These are phyloP conservation scores for Platycheirus albimanus DNA, from an alignment of 2,888 invertebrate species.

Conservation along the genomic window DNA sequence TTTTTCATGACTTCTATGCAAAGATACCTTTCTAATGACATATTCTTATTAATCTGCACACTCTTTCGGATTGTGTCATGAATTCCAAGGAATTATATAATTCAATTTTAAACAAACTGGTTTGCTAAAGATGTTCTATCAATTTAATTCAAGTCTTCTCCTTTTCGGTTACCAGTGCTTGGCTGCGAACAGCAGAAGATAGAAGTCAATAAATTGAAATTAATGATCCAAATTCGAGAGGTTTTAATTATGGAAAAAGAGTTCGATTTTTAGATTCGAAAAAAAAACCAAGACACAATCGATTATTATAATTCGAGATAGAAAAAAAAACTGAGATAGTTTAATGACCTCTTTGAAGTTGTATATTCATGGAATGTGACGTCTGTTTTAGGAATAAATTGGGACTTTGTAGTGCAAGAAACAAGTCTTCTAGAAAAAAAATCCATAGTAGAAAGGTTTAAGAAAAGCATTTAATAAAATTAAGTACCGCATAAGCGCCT, in stretches of 20 bases:
- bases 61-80: not conserved
- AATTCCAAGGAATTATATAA: not conserved
- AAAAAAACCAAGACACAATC: not conserved
- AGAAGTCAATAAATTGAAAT: slow-evolving; percentile 7
- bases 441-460: too few relatives aligned
- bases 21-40: too few relatives aligned
- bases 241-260: slow-evolving; percentile 22
- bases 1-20: too few relatives aligned
- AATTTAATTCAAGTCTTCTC: not conserved
- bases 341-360: not conserved
- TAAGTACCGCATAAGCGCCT: too few relatives aligned
- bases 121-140: not conserved
- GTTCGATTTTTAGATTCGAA: slow-evolving; percentile 1
- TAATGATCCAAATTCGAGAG: slow-evolving; percentile 23
- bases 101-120: not conserved
- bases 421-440: too few relatives aligned
- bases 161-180: too few relatives aligned
- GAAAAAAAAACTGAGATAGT: not conserved
- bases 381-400: too few relatives aligned
- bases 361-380: not conserved
- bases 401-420: too few relatives aligned
- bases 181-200: too few relatives aligned
- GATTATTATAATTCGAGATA: not conserved
- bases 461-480: too few relatives aligned
- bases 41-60: too few relatives aligned